phyloP scores from a whole-genome alignment of 2,797 vertebrate species.

The Apodemus agrarius region DNA sequence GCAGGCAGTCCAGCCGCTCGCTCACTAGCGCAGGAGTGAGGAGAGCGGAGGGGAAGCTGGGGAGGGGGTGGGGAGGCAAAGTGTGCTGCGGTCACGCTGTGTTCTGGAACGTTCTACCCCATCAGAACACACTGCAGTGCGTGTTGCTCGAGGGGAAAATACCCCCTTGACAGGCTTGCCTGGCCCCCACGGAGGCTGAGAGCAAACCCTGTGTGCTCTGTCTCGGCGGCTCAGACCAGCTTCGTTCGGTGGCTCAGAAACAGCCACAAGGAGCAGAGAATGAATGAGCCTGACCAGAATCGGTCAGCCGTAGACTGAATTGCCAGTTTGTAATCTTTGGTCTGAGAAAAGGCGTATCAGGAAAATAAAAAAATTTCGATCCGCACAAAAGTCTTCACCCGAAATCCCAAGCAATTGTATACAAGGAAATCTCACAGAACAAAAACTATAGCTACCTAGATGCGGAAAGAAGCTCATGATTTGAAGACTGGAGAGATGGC shows the following conservation, averaged over 20 bases:
- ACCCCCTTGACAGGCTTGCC: rapidly evolving
- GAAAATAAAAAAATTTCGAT: neutral
- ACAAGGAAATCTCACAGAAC: too few species aligned
- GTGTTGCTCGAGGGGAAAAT: rapidly evolving
- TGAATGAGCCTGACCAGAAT: rapidly evolving
- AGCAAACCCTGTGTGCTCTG: neutral
- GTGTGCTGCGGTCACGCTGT: rapidly evolving
- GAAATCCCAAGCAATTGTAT: neutral
- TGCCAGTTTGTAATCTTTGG: rapidly evolving
- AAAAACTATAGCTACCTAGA: rapidly evolving
- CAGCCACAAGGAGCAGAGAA: rapidly evolving
- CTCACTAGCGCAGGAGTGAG: rapidly evolving
- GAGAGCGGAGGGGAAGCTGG: neutral
- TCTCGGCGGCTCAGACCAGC: rapidly evolving
- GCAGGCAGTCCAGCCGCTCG: rapidly evolving
- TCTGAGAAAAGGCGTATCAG: neutral
- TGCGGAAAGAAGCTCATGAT: rapidly evolving
- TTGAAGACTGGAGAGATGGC: neutral
- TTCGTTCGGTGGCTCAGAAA: rapidly evolving
- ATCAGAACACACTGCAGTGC: rapidly evolving
- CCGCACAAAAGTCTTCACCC: neutral
- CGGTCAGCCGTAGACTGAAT: rapidly evolving
- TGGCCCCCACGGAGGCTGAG: rapidly evolving
- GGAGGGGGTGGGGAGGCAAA: neutral
- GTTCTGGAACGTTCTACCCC: neutral